Conservation (phyloP, 1,140 invertebrate genomes). For the Theocolax elegans region DNA sequence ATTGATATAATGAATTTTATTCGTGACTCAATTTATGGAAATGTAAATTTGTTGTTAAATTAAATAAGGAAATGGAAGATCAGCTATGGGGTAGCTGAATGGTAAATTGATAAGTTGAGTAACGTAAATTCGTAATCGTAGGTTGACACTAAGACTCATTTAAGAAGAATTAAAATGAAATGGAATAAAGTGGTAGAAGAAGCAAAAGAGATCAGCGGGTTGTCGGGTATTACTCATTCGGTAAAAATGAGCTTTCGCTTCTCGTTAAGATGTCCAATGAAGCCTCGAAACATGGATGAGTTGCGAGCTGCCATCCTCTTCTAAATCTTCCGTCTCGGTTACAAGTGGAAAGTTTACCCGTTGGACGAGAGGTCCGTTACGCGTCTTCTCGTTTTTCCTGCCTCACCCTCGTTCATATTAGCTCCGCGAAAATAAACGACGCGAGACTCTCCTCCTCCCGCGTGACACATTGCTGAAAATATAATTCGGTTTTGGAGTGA, state of each 20-base stretch:
- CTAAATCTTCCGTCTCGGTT: background rate
- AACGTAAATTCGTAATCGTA: too few relatives aligned
- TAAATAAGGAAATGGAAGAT: too few relatives aligned
- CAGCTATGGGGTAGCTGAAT: too few relatives aligned
- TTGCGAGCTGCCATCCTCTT: conserved; percentile 33
- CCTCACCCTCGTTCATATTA: conserved; percentile 27
- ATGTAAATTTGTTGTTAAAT: too few relatives aligned
- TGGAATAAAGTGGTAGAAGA: background rate
- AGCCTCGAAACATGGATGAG: background rate
- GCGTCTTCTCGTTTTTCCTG: conserved; percentile 26
- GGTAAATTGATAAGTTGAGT: too few relatives aligned
- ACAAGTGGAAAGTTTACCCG: conserved; percentile 6
- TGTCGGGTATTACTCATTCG: conserved; percentile 1
- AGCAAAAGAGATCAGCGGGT: background rate
- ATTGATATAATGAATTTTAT: too few relatives aligned
- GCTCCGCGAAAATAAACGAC: conserved; percentile 55
- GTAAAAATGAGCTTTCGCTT: conserved; percentile 26
- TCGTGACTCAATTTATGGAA: too few relatives aligned
- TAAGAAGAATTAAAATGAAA: too few relatives aligned
- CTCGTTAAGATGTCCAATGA: conserved; percentile 32
- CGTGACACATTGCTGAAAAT: conserved; percentile 57
- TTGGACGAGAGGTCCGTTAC: background rate
- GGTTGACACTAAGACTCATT: too few relatives aligned
- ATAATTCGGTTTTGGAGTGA: conserved; percentile 44
- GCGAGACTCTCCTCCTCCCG: conserved; percentile 21